Conservation (phyloP, 2,888 invertebrate species). For the Drosophila subquinaria region DNA sequence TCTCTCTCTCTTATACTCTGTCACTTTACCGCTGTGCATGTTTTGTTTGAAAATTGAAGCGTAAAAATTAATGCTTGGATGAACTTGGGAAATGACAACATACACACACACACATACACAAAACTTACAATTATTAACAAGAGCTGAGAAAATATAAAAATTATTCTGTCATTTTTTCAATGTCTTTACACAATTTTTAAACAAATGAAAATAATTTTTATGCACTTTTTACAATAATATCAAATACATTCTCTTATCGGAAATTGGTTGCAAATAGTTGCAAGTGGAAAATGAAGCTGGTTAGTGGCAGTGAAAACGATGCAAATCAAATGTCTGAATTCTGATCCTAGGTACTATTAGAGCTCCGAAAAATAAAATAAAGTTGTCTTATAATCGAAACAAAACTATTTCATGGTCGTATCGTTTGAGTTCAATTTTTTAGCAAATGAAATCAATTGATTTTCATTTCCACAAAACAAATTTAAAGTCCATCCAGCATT, state of each 20-base stretch:
- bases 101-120: constrained; percentile 30
- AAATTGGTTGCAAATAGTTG: constrained; percentile 1
- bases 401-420: not conserved
- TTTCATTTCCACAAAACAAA: not conserved
- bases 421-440: not conserved
- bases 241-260: not conserved
- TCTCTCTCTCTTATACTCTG: constrained; percentile 10
- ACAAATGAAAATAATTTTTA: not conserved
- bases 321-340: too few relatives aligned
- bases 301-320: too few relatives aligned
- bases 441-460: not conserved
- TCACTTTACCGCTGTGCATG: constrained; percentile 38
- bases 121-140: constrained; percentile 5
- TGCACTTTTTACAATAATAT: not conserved
- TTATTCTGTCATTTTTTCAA: constrained; percentile 1
- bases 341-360: too few relatives aligned
- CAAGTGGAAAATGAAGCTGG: not conserved
- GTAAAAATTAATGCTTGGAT: constrained; percentile 80
- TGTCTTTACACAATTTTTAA: not conserved
- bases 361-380: too few relatives aligned
- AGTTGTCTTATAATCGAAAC: not conserved
- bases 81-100: constrained; percentile 78
- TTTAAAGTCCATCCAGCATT: constrained; percentile 22
- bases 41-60: constrained; percentile 77
- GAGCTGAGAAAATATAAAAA: constrained; percentile 11